Percentiles rank a stretch among this genome's conserved stretches.
These are phyloP conservation scores for Leptobrachium ailaonicum DNA, from an alignment of 2,113 vertebrate species.

Conservation along the genomic window DNA sequence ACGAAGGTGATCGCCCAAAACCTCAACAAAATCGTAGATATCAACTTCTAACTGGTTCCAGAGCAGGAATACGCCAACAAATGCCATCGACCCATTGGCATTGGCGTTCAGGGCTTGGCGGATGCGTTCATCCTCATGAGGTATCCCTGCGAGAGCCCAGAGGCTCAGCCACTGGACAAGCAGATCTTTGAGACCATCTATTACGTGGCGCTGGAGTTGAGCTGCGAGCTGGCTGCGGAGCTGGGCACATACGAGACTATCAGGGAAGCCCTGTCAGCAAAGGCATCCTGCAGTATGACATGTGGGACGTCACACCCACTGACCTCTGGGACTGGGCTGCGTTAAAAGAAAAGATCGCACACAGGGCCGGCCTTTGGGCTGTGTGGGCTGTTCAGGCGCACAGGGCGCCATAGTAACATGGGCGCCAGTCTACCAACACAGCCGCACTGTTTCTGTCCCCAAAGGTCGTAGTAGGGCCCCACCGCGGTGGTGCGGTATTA, in stretches of 20 bases:
- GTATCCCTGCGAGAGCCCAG: constrained; percentile 86
- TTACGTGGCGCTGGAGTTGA: constrained; percentile 87
- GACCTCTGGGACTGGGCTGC: constrained; percentile 87
- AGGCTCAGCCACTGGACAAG: constrained; percentile 87
- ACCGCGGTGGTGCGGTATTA: too few relatives aligned
- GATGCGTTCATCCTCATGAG: constrained; percentile 96
- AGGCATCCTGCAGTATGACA: constrained; percentile 91
- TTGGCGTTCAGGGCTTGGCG: constrained; percentile 93
- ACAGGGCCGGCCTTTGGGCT: constrained; percentile 5
- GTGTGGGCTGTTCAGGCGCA: too few relatives aligned
- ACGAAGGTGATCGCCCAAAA: constrained; percentile 90
- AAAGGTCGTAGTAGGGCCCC: too few relatives aligned
- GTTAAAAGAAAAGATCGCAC: constrained; percentile 88
- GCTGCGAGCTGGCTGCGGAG: constrained; percentile 84
- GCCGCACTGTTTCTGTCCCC: too few relatives aligned
- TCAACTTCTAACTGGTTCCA: constrained; percentile 91
- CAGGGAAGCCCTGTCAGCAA: constrained; percentile 87
- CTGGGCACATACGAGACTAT: constrained; percentile 84
- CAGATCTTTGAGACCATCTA: constrained; percentile 99
- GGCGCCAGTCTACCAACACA: too few relatives aligned
- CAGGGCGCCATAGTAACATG: too few relatives aligned
- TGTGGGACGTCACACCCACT: constrained; percentile 89
- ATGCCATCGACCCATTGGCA: constrained; percentile 89
- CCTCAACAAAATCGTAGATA: constrained; percentile 97
- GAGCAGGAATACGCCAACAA: constrained; percentile 91